These are phyloP conservation scores for Pterois miles DNA, from an alignment of 2,797 vertebrate species.

Conservation along the genomic window DNA sequence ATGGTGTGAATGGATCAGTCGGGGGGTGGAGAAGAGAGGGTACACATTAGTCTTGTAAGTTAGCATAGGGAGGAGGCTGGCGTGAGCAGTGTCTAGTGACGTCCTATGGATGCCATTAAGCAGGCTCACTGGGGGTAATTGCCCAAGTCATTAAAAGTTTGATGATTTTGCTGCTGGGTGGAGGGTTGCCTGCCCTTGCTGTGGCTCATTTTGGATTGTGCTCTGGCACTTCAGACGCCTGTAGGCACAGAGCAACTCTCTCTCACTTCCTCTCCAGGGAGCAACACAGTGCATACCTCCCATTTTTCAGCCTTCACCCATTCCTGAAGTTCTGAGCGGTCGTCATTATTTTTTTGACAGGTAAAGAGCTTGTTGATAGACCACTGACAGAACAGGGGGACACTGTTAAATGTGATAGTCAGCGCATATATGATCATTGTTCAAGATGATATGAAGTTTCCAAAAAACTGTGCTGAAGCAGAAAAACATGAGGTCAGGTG, in stretches of 20 bases:
- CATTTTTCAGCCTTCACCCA: conserved; percentile 59
- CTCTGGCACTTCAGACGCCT: conserved; percentile 73
- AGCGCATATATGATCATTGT: conserved; percentile 31
- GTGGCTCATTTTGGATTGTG: conserved; percentile 82
- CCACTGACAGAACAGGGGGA: conserved; percentile 43
- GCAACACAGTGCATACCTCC: conserved; percentile 44
- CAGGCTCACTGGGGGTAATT: conserved; percentile 85
- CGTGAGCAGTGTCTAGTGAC: conserved; percentile 73
- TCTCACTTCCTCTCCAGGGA: conserved; percentile 52
- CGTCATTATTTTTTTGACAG: conserved; percentile 75
- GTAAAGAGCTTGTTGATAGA: conserved; percentile 61
- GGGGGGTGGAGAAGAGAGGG: conserved; percentile 21
- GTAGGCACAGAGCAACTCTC: conserved; percentile 58
- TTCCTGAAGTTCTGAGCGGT: conserved; percentile 64
- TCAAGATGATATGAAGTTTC: conserved; percentile 19
- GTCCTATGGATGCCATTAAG: conserved; percentile 85
- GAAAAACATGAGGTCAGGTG: conserved; percentile 17
- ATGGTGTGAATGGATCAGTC: conserved; percentile 18
- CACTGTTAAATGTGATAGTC: conserved; percentile 34
- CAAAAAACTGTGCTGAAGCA: conserved; percentile 27
- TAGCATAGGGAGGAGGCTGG: conserved; percentile 29
- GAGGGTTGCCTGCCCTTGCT: conserved; percentile 81
- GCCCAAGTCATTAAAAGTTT: conserved; percentile 89
- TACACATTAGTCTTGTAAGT: conserved; percentile 58
- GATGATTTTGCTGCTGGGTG: conserved; percentile 85